Base-by-base conservation (phyloP, 1,140 invertebrate species). In the Cryptotermes secundus region DNA sequence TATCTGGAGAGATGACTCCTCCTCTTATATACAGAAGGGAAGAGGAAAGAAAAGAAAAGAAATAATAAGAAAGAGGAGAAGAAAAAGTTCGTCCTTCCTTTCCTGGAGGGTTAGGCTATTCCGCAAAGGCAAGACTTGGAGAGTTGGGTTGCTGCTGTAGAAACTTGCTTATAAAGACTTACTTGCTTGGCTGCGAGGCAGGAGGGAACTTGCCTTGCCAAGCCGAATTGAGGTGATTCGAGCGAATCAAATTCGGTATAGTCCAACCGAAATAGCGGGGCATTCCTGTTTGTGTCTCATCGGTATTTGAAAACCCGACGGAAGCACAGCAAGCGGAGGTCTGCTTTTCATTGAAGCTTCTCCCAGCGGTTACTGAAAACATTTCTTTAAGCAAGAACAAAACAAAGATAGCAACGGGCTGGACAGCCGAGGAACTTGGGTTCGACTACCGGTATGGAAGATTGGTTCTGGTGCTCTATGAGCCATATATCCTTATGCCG, bases 91-190 rank as follows among this genome's bases (percentile, higher is more conserved):
- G 59, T 72, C 59, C 35, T 81, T 81, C 80, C 7, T 81, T 81
- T 81, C 35, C 80, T 81, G 80, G 80, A 38, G 35, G 22, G 80
- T 45, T 81, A 81, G n/a, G 42, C 80, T 81, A 81, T 36, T 34
- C 80, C 80, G 80, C 80, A 81, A n/a, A 81, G 80, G 1, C 80
- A 81, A 35, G 42, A 81, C 80, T 81, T 45, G 26, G 80, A 81
- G 80, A 81, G 80, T 36, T 38, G 80, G 42, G 80, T 36, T 26
- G 80, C 24, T 36, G 80, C 34, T 26, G 80, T 81, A 26, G 42
- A 45, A 81, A 81, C 35, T 81, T 81, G 80, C 7, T 72, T 81
- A 81, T 81, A 81, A 81, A 81, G 80, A 81, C 80, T 81, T 81
- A 45, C 80, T 81, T 36, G 80, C 35, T 81, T 26, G 80, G 80